A percentile compares a stretch with the other conserved stretches of the same genome.
Conservation (phyloP, 2,113 vertebrate species). For the Callipepla squamata region DNA sequence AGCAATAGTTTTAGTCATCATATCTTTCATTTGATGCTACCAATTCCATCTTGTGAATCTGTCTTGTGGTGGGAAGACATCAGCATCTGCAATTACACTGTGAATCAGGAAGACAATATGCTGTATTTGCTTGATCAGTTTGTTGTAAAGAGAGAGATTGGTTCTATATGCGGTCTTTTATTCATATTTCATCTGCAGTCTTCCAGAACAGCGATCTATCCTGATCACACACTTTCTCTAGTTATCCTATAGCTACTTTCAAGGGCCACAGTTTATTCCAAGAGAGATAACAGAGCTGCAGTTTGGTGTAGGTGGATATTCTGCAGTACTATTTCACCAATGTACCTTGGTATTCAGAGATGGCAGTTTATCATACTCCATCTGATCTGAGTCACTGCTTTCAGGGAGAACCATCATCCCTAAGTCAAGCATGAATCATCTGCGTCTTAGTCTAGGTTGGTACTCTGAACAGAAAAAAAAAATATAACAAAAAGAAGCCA, state of each 20-base stretch:
- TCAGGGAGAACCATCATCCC: not conserved
- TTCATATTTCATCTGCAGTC: not conserved
- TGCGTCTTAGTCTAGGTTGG: not conserved
- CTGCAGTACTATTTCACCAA: not conserved
- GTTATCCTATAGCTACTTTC: not conserved
- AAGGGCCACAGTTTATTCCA: not conserved
- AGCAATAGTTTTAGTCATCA: not conserved
- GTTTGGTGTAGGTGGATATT: too few species aligned
- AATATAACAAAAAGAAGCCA: not conserved
- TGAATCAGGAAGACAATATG: not conserved
- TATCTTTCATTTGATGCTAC: not conserved
- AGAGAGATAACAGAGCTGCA: not conserved
- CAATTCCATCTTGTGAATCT: not conserved
- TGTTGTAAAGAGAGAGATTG: not conserved
- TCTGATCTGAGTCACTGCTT: not conserved
- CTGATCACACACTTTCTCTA: not conserved
- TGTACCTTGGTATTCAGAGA: not conserved
- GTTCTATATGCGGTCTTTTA: not conserved
- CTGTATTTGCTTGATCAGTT: not conserved
- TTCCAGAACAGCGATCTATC: not conserved
- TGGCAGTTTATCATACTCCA: not conserved
- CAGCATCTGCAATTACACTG: not conserved
- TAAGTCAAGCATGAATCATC: not conserved
- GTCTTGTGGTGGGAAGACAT: not conserved
- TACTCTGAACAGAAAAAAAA: not conserved